Percentiles rank a stretch among this genome's conserved stretches.
These are phyloP conservation scores for Epinephelus coioides DNA, from an alignment of 2,797 vertebrate species.

Conservation along the genomic window DNA sequence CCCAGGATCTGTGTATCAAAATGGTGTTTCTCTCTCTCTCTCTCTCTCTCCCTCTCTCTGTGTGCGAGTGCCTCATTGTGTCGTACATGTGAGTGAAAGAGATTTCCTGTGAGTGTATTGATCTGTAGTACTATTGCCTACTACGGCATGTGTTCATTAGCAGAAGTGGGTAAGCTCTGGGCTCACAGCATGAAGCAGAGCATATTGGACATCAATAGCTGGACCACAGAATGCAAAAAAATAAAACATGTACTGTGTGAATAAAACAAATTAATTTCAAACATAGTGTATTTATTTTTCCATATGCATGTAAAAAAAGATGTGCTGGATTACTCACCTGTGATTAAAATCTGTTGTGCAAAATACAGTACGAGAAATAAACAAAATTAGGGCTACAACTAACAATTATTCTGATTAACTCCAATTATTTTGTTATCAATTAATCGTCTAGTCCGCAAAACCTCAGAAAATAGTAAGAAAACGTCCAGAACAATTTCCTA, in stretches of 20 bases:
- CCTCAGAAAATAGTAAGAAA: too few species aligned
- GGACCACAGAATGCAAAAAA: slow-evolving; percentile 12
- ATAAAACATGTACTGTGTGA: not conserved
- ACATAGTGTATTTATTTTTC: not conserved
- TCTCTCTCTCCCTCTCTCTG: too few species aligned
- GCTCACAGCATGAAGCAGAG: slow-evolving; percentile 54
- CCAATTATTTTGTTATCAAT: too few species aligned
- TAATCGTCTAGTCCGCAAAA: too few species aligned
- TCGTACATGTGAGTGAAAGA: slow-evolving; percentile 48
- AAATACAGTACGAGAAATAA: not conserved
- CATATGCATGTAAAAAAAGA: not conserved
- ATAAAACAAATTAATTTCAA: not conserved
- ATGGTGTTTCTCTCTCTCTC: slow-evolving; percentile 39
- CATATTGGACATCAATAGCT: slow-evolving; percentile 55
- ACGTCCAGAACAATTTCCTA: too few species aligned
- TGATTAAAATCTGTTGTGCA: not conserved
- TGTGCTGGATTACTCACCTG: not conserved
- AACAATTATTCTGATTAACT: not conserved
- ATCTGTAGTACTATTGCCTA: slow-evolving; percentile 65
- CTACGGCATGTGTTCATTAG: slow-evolving; percentile 72
- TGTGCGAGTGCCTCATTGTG: slow-evolving; percentile 25
- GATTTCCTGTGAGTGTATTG: slow-evolving; percentile 74
- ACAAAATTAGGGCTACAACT: not conserved
- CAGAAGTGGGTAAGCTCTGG: slow-evolving; percentile 64
- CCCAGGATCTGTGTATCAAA: slow-evolving; percentile 51